phyloP scores from a whole-genome alignment of 2,113 vertebrate species.

The Micronisus gabar region DNA sequence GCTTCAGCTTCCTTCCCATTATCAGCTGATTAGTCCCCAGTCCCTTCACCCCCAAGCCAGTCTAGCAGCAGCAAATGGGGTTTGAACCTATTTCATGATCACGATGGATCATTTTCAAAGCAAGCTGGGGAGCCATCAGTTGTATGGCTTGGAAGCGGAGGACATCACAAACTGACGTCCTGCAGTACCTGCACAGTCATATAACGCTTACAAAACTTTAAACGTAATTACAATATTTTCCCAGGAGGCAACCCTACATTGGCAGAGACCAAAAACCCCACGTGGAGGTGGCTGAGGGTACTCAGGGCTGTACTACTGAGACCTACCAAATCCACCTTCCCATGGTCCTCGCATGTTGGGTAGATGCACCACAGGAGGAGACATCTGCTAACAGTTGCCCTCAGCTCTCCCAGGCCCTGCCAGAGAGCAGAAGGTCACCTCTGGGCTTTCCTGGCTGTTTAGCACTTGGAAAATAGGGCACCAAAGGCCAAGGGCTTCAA shows the following conservation, averaged over 20 bases:
- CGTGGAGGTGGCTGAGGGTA: neutral
- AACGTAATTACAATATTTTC: neutral
- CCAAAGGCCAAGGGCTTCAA: neutral
- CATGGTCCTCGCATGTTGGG: neutral
- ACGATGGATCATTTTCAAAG: neutral
- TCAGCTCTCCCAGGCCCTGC: neutral
- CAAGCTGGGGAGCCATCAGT: neutral
- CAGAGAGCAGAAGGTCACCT: neutral
- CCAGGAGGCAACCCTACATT: neutral
- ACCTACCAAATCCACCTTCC: neutral
- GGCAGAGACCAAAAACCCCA: neutral
- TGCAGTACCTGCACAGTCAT: neutral
- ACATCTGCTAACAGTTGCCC: neutral
- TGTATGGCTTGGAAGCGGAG: neutral
- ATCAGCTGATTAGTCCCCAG: neutral
- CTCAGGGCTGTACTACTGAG: neutral
- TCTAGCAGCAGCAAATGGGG: neutral
- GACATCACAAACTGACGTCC: neutral
- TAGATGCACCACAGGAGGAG: neutral
- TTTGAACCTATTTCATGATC: neutral
- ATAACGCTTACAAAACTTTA: neutral
- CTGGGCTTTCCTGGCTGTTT: neutral
- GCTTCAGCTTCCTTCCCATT: neutral
- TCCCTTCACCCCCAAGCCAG: neutral
- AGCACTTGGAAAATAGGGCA: neutral